Conservation (phyloP, 2,113 vertebrate species). For the Piliocolobus tephrosceles region DNA sequence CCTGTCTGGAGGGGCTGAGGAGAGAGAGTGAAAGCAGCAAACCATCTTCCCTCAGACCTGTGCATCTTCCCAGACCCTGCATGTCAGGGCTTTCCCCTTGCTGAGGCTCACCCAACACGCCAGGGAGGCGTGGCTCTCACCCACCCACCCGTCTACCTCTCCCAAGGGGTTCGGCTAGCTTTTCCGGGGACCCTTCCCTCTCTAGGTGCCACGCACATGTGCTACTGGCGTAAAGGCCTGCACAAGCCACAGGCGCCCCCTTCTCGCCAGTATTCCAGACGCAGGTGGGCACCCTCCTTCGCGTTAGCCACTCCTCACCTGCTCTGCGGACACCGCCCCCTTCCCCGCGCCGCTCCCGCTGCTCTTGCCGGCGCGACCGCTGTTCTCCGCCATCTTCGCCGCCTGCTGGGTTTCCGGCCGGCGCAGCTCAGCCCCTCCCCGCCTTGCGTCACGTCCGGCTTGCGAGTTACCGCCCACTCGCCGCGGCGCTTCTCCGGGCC, state of each 20-base stretch:
- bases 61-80: not conserved
- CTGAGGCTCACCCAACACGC: not conserved
- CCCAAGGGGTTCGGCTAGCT: not conserved
- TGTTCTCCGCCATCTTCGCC: constrained; percentile 75
- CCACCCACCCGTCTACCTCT: not conserved
- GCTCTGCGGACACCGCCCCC: constrained; percentile 72
- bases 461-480: constrained; percentile 4
- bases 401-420: constrained; percentile 38
- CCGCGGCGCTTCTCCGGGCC: rapidly evolving
- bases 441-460: constrained; percentile 62
- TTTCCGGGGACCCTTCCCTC: not conserved
- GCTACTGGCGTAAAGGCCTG: not conserved
- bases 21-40: not conserved
- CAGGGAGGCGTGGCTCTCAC: not conserved
- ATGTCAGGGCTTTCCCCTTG: not conserved
- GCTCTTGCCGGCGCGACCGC: constrained; percentile 63
- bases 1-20: not conserved
- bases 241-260: not conserved
- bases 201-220: not conserved
- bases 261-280: not conserved
- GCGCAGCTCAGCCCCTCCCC: not conserved
- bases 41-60: not conserved
- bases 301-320: constrained; percentile 51
- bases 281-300: not conserved
- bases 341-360: constrained; percentile 63